Percentiles rank a stretch among this genome's conserved stretches.
These are phyloP conservation scores for Myotis findleyi DNA, from an alignment of 2,797 vertebrate genomes.

Conservation along the genomic window DNA sequence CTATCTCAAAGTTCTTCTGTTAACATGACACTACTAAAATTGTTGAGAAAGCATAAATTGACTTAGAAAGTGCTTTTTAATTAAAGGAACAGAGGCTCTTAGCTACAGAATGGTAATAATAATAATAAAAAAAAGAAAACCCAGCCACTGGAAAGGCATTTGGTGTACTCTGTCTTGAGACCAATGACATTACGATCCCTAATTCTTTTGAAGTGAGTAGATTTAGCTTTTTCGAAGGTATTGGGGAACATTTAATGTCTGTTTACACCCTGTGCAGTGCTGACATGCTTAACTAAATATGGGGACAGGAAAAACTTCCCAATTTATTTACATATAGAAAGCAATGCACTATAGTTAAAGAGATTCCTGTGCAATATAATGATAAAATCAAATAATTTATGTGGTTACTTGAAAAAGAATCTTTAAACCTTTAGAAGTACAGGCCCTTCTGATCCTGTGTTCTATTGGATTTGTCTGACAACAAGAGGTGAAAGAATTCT, in stretches of 20 bases:
- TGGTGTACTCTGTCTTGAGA: conserved; percentile 10
- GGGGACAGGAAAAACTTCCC: conserved; percentile 19
- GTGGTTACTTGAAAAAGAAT: conserved; percentile 78
- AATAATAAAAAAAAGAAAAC: not conserved
- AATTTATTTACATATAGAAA: conserved; percentile 60
- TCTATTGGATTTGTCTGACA: conserved; percentile 87
- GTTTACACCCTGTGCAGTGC: not conserved
- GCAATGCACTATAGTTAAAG: conserved; percentile 2
- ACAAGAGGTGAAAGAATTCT: conserved; percentile 88
- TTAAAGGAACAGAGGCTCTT: conserved; percentile 15
- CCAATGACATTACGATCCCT: not conserved
- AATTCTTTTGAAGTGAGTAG: conserved; percentile 54
- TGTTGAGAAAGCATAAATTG: not conserved
- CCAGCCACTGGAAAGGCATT: not conserved
- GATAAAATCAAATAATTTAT: conserved; percentile 79
- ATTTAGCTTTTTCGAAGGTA: conserved; percentile 42
- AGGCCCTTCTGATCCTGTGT: conserved; percentile 82
- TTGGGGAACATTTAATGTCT: conserved; percentile 16
- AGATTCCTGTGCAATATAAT: conserved; percentile 49
- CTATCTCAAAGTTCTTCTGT: conserved; percentile 37
- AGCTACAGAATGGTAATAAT: conserved; percentile 17
- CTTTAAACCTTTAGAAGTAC: conserved; percentile 77
- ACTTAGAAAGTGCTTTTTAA: not conserved
- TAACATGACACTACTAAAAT: conserved; percentile 35
- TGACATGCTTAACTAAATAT: conserved; percentile 42